These are phyloP conservation scores for Hozukius guyotensis DNA, from an alignment of 2,797 vertebrate species.

Conservation along the genomic window DNA sequence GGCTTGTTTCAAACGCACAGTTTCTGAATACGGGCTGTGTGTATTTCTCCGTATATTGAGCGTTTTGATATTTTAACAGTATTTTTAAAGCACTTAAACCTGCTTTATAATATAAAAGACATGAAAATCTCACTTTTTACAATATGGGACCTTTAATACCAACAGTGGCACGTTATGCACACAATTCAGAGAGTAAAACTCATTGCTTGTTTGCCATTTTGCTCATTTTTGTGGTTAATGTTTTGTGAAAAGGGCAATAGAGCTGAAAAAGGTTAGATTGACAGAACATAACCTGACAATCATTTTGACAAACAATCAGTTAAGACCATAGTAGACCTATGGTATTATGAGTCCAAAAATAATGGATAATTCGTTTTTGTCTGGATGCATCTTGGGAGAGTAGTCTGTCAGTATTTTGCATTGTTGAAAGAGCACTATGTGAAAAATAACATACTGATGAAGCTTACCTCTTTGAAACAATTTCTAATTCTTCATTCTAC, in stretches of 20 bases:
- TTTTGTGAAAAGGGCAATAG: neutral
- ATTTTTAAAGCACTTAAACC: too few relatives aligned
- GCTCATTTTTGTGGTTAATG: neutral
- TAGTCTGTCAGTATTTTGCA: neutral
- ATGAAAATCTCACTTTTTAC: too few relatives aligned
- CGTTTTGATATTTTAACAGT: too few relatives aligned
- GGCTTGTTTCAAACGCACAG: too few relatives aligned
- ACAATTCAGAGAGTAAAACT: neutral
- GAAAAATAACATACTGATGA: neutral
- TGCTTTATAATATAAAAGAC: too few relatives aligned
- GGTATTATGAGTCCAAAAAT: neutral
- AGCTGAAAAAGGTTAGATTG: neutral
- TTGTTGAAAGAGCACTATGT: neutral
- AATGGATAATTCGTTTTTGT: neutral
- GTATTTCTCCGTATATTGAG: too few relatives aligned
- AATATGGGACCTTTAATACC: neutral
- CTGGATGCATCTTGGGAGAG: neutral
- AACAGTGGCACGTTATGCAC: neutral
- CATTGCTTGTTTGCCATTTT: neutral
- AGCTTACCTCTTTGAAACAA: neutral
- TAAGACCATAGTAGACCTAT: neutral
- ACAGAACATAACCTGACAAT: neutral
- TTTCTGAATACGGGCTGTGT: too few relatives aligned
- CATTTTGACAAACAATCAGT: neutral
- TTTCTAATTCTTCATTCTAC: conserved; percentile 3